Conservation (phyloP, 2,888 invertebrate species). For the Parascotia fuliginaria region DNA sequence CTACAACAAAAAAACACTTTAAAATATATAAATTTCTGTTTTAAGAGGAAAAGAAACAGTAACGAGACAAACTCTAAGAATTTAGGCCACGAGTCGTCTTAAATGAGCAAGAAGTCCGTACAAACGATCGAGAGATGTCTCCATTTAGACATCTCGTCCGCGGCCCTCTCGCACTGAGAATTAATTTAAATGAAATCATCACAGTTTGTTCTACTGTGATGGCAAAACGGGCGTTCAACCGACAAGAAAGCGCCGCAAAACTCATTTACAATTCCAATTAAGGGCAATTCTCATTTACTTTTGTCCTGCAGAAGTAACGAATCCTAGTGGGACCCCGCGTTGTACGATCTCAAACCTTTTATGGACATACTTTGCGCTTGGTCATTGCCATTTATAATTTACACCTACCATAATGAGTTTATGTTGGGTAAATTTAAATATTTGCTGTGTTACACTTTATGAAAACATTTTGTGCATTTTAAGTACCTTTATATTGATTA, state of each 20-base stretch:
- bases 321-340: slow-evolving; percentile 56
- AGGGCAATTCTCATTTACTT: slow-evolving; percentile 82
- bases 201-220: slow-evolving; percentile 81
- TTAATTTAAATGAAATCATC: slow-evolving; percentile 84
- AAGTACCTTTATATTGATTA: too few relatives aligned
- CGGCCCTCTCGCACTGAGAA: slow-evolving; percentile 61
- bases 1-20: slow-evolving; percentile 51
- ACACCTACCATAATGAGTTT: slow-evolving; percentile 2
- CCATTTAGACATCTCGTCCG: slow-evolving; percentile 63
- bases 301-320: slow-evolving; percentile 75
- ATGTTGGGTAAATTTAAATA: too few relatives aligned
- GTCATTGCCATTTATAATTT: slow-evolving; percentile 24
- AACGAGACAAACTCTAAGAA: slow-evolving; percentile 46
- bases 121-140: slow-evolving; percentile 61
- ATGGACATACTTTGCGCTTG: slow-evolving; percentile 41
- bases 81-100: slow-evolving; percentile 51
- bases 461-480: too few relatives aligned
- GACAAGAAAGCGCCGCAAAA: slow-evolving; percentile 80
- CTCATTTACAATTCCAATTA: slow-evolving; percentile 85
- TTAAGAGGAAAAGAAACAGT: slow-evolving; percentile 43
- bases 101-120: slow-evolving; percentile 56
- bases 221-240: slow-evolving; percentile 73
- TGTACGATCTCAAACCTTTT: slow-evolving; percentile 49
- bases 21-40: slow-evolving; percentile 46
- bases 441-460: too few relatives aligned